phyloP scores from a whole-genome alignment of 1,140 invertebrate genomes.

The Microplitis mediator region DNA sequence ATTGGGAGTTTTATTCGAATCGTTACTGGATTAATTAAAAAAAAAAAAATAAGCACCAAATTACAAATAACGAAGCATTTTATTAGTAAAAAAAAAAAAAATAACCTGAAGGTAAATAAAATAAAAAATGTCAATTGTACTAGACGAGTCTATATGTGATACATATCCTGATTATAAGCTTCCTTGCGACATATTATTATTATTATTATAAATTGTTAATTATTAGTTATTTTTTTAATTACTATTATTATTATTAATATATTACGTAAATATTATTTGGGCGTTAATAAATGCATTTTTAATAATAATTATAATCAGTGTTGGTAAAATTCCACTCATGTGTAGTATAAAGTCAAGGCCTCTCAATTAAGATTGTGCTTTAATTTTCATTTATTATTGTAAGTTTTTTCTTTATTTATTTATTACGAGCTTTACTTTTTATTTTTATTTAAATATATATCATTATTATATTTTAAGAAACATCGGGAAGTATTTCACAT shows the following conservation, averaged over 20 bases:
- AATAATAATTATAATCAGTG: constrained; percentile 6
- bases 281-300: constrained; percentile 23
- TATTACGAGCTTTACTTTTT: background rate
- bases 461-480: background rate
- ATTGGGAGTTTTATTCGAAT: no score
- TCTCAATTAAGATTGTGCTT: constrained; percentile 27
- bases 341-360: constrained; percentile 27
- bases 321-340: constrained; percentile 23
- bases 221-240: no score
- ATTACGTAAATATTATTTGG: constrained; percentile 7
- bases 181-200: background rate
- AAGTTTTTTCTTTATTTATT: background rate
- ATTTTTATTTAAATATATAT: constrained; percentile 2
- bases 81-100: background rate
- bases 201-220: background rate
- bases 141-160: constrained; percentile 6
- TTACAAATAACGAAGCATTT: background rate
- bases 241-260: background rate
- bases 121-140: constrained; percentile 11
- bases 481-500: constrained; percentile 4
- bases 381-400: background rate
- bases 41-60: background rate
- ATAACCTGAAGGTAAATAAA: background rate
- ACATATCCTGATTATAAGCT: constrained; percentile 18
- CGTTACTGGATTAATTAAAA: background rate